Base-by-base conservation (phyloP, 2,797 vertebrate species). In the Psittacula derbiana region DNA sequence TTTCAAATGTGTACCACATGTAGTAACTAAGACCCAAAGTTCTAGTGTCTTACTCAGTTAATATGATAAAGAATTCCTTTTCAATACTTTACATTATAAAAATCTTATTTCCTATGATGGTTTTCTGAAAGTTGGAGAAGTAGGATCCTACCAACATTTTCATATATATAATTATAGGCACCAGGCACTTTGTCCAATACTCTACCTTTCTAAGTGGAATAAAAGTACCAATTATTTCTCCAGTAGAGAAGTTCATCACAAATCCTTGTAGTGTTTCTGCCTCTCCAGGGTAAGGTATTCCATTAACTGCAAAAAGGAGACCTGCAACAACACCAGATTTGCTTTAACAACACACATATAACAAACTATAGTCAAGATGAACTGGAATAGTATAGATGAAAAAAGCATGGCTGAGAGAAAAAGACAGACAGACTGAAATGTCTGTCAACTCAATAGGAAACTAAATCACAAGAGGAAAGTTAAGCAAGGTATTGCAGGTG, bases 251-350 rank as follows among this genome's bases (percentile, higher is more conserved):
- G 97, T 98, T 98, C 94, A 99, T 98, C 81, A 99, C 98, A 97
- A 99, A 99, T 73, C 99, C 99, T 97, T 97, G 98, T 18, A 99
- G 92, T 10, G 98, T 98, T 92, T 97, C 93, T 17, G 96, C 95
- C 69, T 90, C 96, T 41, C 97, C 98, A 95, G 98, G 98, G 28
- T 96, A 96, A 80, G 98, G 98, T 74, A 98, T 98, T 61, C 99
- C 99, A 95, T 99, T 99, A 53, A 99, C 98, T 7, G 98, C 99
- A 80, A 98, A 99, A 88, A 99, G 98, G 83, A 99, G 94, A 74
- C 97, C 98, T 99, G 95, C 90, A 98, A 98, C 57, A 76, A 95
- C 31, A 95, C 81, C 23, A 97, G 27, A 84, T 41, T 66, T 71
- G 62, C 41, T 76, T 86, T 71, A 88, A 71, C 28, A 88, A 60